Base-by-base conservation (phyloP, 1,140 invertebrate species). In the Spodoptera frugiperda region DNA sequence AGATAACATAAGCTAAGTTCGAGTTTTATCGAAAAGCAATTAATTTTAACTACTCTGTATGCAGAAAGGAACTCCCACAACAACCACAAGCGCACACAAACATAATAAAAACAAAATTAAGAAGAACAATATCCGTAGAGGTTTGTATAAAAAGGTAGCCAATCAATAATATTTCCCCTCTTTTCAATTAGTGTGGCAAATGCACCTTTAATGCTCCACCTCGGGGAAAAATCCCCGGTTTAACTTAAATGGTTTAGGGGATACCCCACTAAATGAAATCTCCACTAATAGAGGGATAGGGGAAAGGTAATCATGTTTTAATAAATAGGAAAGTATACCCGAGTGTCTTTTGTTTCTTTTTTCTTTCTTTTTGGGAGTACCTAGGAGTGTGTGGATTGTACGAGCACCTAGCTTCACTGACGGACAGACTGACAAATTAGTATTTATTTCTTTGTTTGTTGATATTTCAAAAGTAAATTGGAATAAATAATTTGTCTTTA, bases 181-280 rank as follows among this genome's bases (percentile, higher is more conserved):
- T 74, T 78, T 82, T 82, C 81, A 82, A 82, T 82, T 82, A 82
- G 81, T 80, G 77, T 78, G 65, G 46, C 78, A 78, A 80, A 82
- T 80, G 81, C 78, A 82, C 81, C 81, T 82, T 77, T 78, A 82
- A 82, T 82, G 71, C 77, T 74, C 51, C 59, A 75, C 78, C 78
- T 80, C 30, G 61, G 81, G 81, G 81, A 80, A 82, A 81, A 82
- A 80, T 82, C 81, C 74, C 71, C 55, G 63, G 70, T 75, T 78
- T 78, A 80, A 76, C 78, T 80, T 80, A 80, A 80, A 63, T 76
- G 78, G 77, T 80, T 80, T 80, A 77, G 78, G 78, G 78, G 78
- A 80, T 80, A 59, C 55, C 19, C 63, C 53, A 77, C 78, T 80
- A 80, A 80, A 80, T 80, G 78, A 80, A 80, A 80, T 80, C 78